Base-by-base conservation (phyloP, 2,888 invertebrate species). In the Drosophila fulvimacula region DNA sequence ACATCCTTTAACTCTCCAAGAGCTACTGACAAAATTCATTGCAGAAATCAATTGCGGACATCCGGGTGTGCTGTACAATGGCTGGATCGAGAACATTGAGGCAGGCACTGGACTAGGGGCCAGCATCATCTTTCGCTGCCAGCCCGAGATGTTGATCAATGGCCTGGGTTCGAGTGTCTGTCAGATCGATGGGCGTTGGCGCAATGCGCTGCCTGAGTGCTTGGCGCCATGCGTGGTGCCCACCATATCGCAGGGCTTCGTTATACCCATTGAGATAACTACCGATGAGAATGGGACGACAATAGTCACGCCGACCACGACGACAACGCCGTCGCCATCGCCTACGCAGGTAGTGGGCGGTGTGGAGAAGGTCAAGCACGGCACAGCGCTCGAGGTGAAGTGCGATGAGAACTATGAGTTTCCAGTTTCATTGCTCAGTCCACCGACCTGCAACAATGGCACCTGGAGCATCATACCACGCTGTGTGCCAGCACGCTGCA, bases 21-120 rank as follows among this genome's bases (percentile, higher is more conserved):
- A 7, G 2, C 3, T 19, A 30, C 30, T 11, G 13, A 15, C 11
- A 2, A 19, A 49, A 11, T 46, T 10, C 10, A 3, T 30, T 36
- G 36, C 68, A 98, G 99, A 99, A 94, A 98, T 99, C 89, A 97
- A 99, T 93, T 99, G 99, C 93, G 98, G 98, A 0, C 96, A 96
- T 85, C 98, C 99, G 0, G 98, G 98, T 3, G 95, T 96, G 52
- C 94, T 99, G 10, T 97, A 97, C 95, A 99, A 99, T 91, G 99
- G 99, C 5, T 99, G 98, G 96, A 94, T 96, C 85, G 97, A 98
- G 93, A 97, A 97, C 91, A 96, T 97, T 67, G 97, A 97, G 81
- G 95, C 95, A 36, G 98, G 97, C 30, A 98, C 98, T 5, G 97
- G 97, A 0, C 93, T 98, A 32, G 98, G 98, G 1, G 97, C 98